Evolutionary conservation across 1,140 invertebrate genomes (phyloP).

Genomic region (Pseudomyrmex sp.): DNA sequence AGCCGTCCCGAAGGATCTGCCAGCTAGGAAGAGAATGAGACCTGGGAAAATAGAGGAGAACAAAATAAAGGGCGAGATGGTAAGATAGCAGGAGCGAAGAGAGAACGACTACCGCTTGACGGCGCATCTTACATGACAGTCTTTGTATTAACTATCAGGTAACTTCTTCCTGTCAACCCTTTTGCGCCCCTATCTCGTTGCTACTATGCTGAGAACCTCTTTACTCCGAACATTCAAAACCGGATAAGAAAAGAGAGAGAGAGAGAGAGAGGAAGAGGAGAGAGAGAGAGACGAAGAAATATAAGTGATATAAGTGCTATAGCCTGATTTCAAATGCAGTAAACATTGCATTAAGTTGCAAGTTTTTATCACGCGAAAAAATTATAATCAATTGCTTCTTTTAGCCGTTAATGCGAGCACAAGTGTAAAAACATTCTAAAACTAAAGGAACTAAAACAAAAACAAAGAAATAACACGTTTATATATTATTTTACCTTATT

Average conservation of each 20-base stretch:
- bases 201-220: conserved; percentile 50
- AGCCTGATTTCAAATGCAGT: no score
- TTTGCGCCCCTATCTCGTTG: conserved; percentile 62
- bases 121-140: conserved; percentile 78
- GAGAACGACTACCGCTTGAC: conserved; percentile 72
- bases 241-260: conserved; percentile 48
- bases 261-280: conserved; percentile 1
- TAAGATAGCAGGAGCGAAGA: conserved; percentile 55
- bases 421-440: no score
- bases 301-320: not conserved
- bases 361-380: not conserved
- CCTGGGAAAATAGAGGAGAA: conserved; percentile 74
- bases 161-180: conserved; percentile 79
- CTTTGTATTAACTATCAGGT: conserved; percentile 81
- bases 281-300: conserved; percentile 27
- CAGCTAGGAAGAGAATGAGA: conserved; percentile 71
- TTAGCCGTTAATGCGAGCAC: no score
- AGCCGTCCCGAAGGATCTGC: conserved; percentile 78
- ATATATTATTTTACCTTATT: no score
- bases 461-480: no score
- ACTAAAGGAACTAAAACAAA: no score
- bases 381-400: not conserved
- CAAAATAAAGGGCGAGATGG: conserved; percentile 60
- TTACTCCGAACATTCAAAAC: conserved; percentile 35
- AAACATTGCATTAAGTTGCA: not conserved